phyloP scores from a whole-genome alignment of 2,113 vertebrate species.

The Triplophysa siluroides region DNA sequence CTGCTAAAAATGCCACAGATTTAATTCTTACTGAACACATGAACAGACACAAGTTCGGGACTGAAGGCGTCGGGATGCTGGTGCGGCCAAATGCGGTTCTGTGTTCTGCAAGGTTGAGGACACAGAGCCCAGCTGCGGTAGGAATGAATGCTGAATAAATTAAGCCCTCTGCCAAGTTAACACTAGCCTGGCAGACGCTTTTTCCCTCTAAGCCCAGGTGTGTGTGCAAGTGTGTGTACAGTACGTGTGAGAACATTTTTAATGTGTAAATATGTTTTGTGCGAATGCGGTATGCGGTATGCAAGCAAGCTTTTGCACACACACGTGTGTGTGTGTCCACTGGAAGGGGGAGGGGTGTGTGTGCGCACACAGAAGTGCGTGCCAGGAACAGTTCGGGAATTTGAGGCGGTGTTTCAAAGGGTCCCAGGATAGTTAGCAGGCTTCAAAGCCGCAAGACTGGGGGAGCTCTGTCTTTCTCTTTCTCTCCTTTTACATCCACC shows the following conservation, averaged over 20 bases:
- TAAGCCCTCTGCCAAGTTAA: conserved; percentile 46
- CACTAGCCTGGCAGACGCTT: conserved; percentile 47
- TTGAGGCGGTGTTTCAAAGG: conserved; percentile 53
- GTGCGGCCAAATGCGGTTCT: conserved; percentile 12
- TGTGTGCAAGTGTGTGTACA: conserved; percentile 41
- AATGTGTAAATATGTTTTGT: conserved; percentile 36
- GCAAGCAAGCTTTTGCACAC: conserved; percentile 15
- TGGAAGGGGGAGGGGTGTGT: conserved; percentile 17
- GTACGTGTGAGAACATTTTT: conserved; percentile 8
- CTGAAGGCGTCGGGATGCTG: conserved; percentile 1
- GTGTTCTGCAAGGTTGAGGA: conserved; percentile 36
- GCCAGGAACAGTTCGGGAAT: conserved; percentile 55
- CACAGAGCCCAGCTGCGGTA: conserved; percentile 48
- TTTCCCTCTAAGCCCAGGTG: conserved; percentile 40
- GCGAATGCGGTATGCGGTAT: conserved; percentile 16
- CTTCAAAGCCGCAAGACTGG: conserved; percentile 48
- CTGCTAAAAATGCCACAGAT: too few species aligned
- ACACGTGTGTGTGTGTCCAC: conserved; percentile 30
- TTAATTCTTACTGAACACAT: too few species aligned
- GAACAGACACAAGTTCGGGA: neutral
- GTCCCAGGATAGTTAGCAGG: conserved; percentile 53
- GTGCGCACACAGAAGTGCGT: conserved; percentile 30
- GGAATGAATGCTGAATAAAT: conserved; percentile 54
- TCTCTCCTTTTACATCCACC: conserved; percentile 22
- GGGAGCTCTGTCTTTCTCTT: conserved; percentile 31